Percentiles rank a stretch among this genome's conserved stretches.
These are phyloP conservation scores for Brachionus plicatilis DNA, from an alignment of 1,140 invertebrate species.

Conservation along the genomic window DNA sequence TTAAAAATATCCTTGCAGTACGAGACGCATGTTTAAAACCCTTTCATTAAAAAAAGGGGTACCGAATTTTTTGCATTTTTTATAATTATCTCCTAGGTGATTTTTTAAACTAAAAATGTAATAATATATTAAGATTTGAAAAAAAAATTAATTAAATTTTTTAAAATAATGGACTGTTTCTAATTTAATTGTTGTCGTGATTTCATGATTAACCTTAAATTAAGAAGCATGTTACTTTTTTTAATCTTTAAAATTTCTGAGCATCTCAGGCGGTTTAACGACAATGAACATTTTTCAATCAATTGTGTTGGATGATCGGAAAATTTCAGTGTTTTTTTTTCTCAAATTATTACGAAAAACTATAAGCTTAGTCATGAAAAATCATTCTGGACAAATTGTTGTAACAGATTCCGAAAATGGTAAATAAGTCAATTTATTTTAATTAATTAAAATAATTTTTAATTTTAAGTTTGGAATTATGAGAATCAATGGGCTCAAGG, in stretches of 20 bases:
- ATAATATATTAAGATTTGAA: neutral
- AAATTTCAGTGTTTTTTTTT: no score
- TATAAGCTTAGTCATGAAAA: neutral
- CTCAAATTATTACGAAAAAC: no score
- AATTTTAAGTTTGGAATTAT: constrained; percentile 33
- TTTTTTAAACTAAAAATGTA: neutral
- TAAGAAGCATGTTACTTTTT: neutral
- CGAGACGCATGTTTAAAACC: no score
- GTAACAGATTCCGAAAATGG: constrained; percentile 16
- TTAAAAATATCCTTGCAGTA: no score
- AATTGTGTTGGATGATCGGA: neutral
- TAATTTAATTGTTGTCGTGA: neutral
- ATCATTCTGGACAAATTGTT: constrained; percentile 14
- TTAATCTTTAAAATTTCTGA: neutral
- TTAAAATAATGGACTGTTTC: neutral
- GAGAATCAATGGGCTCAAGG: neutral
- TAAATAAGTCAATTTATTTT: neutral
- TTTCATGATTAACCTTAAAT: neutral
- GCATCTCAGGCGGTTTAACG: neutral
- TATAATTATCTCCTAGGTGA: neutral
- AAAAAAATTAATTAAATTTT: neutral
- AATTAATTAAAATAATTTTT: neutral
- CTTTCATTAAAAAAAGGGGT: no score
- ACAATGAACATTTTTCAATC: neutral
- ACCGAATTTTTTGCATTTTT: no score